Conservation (phyloP, 2,113 vertebrate species). For the Sander lucioperca region DNA sequence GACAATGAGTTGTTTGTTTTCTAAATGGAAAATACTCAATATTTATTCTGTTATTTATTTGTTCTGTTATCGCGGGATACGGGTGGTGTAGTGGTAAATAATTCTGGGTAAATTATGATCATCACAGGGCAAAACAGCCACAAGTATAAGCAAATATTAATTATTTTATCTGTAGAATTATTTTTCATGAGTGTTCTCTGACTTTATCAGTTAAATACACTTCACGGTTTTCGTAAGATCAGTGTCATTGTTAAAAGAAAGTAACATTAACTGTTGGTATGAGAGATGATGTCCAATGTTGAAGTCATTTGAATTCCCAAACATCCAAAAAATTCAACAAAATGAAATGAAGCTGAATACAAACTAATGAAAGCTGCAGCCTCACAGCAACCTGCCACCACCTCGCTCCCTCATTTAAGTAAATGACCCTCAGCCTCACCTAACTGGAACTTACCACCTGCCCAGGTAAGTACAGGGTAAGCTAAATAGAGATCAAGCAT, state of each 20-base stretch:
- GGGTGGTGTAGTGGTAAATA: slow-evolving; percentile 36
- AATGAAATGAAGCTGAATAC: neutral
- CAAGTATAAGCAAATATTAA: slow-evolving; percentile 11
- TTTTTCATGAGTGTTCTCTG: neutral
- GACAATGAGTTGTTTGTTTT: slow-evolving; percentile 64
- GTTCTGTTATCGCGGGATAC: slow-evolving; percentile 34
- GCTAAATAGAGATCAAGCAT: neutral
- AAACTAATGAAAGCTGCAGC: neutral
- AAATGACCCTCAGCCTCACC: neutral
- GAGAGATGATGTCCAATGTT: neutral
- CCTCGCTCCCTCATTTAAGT: neutral
- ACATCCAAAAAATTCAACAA: neutral
- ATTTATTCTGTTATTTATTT: slow-evolving; percentile 63
- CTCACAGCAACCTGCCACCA: neutral
- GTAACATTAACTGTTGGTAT: neutral
- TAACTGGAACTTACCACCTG: neutral
- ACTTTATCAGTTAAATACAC: neutral
- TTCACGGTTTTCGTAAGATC: neutral
- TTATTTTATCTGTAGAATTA: neutral
- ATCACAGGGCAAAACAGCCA: slow-evolving; percentile 21
- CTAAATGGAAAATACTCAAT: slow-evolving; percentile 58
- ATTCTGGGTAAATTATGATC: slow-evolving; percentile 39
- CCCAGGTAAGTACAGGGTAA: neutral
- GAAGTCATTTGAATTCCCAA: neutral
- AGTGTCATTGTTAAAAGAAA: neutral